Conservation (phyloP, 2,888 invertebrate genomes). For the Serripes groenlandicus region DNA sequence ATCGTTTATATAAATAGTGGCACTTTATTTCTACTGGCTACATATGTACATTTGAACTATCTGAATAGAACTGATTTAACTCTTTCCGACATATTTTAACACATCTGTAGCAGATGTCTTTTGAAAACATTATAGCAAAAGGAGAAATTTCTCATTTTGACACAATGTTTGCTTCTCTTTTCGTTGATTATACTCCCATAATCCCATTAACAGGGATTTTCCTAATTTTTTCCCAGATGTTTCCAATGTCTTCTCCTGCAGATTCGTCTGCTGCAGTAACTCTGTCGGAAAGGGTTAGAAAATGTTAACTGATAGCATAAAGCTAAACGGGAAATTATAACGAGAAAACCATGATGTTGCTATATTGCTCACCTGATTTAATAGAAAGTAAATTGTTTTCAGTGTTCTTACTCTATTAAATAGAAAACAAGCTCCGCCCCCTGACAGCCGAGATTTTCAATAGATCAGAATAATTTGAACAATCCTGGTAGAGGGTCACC, state of each 20-base stretch:
- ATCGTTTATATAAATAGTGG: too few relatives aligned
- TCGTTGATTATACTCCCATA: too few relatives aligned
- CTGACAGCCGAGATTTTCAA: neutral
- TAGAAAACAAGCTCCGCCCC: neutral
- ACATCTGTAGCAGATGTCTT: too few relatives aligned
- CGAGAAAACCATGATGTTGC: too few relatives aligned
- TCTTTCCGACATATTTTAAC: too few relatives aligned
- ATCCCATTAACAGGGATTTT: neutral
- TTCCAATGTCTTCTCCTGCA: neutral
- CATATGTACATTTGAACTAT: too few relatives aligned
- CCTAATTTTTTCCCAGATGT: neutral
- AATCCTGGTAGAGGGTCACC: neutral
- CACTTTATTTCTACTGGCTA: too few relatives aligned
- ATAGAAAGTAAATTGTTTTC: too few relatives aligned
- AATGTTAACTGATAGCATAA: neutral
- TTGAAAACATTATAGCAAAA: neutral
- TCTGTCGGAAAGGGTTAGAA: neutral
- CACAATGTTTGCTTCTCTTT: too few relatives aligned
- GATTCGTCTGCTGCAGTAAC: neutral
- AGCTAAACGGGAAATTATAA: too few relatives aligned
- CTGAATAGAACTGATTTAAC: too few relatives aligned
- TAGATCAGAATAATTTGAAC: neutral
- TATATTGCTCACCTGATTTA: too few relatives aligned
- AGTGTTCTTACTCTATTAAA: neutral
- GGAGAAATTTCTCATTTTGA: neutral